These are phyloP conservation scores for Octopus sinensis DNA, from an alignment of 1,140 invertebrate genomes.

Conservation along the genomic window DNA sequence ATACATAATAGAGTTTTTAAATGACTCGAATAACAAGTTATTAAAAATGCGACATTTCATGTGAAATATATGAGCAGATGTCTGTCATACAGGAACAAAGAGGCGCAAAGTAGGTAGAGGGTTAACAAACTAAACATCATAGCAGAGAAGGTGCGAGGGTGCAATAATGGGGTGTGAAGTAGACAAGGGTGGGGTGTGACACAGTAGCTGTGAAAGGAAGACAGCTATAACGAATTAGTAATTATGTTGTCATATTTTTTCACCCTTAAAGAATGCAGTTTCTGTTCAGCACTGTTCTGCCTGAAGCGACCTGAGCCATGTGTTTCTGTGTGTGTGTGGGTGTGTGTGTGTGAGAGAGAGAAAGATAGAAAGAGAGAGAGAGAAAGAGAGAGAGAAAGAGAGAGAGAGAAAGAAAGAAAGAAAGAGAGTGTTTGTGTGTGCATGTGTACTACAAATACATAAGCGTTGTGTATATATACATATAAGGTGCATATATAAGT, in stretches of 20 bases:
- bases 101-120: neutral
- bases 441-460: too few species aligned
- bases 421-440: neutral
- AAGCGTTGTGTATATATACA: too few species aligned
- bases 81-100: neutral
- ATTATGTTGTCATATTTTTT: too few species aligned
- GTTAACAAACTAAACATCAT: neutral
- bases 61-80: too few species aligned
- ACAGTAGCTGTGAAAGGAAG: neutral
- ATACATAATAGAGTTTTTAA: too few species aligned
- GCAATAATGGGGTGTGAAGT: neutral
- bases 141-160: neutral
- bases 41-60: too few species aligned
- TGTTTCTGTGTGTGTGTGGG: neutral
- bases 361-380: conserved; percentile 20
- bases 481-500: too few species aligned
- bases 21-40: too few species aligned
- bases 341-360: neutral
- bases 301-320: too few species aligned
- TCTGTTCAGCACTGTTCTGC: too few species aligned
- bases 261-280: too few species aligned
- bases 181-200: neutral
- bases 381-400: conserved; percentile 8
- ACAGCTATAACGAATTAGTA: too few species aligned
- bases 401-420: neutral